phyloP scores from a whole-genome alignment of 2,113 vertebrate genomes.

The Tachysurus fulvidraco region DNA sequence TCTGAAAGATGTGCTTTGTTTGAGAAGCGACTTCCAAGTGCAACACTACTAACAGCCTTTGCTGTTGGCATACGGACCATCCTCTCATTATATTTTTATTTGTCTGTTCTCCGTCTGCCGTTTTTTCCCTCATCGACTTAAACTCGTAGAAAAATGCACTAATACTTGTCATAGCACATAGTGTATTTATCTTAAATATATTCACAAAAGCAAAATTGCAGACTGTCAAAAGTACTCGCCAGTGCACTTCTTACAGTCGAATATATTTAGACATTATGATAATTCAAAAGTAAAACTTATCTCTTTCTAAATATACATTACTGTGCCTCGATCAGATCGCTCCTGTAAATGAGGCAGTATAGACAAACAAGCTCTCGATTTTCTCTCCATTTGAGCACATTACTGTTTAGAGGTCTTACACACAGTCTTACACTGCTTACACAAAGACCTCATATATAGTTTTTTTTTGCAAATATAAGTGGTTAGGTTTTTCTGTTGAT shows the following conservation, averaged over 20 bases:
- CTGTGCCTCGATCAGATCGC: not conserved
- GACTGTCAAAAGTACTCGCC: not conserved
- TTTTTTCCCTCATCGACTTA: not conserved
- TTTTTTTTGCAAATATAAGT: not conserved
- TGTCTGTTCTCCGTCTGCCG: not conserved
- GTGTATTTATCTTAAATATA: not conserved
- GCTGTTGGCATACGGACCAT: slow-evolving; percentile 18
- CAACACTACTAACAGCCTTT: slow-evolving; percentile 5
- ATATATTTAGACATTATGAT: not conserved
- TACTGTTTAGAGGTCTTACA: not conserved
- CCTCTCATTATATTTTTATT: not conserved
- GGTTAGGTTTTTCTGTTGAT: not conserved
- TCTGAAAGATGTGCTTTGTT: slow-evolving; percentile 6
- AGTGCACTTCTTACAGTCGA: not conserved
- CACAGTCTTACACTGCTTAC: too few species aligned
- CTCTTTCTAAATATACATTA: not conserved
- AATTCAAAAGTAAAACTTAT: not conserved
- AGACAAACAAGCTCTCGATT: not conserved
- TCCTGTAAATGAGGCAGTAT: not conserved
- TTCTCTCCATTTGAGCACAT: not conserved
- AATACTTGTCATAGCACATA: not conserved
- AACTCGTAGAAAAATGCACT: not conserved
- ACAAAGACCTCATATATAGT: not conserved
- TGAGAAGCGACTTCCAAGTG: not conserved
- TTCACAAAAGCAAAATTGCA: not conserved